phyloP scores from a whole-genome alignment of 1,140 invertebrate genomes.

The Sitophilus oryzae region DNA sequence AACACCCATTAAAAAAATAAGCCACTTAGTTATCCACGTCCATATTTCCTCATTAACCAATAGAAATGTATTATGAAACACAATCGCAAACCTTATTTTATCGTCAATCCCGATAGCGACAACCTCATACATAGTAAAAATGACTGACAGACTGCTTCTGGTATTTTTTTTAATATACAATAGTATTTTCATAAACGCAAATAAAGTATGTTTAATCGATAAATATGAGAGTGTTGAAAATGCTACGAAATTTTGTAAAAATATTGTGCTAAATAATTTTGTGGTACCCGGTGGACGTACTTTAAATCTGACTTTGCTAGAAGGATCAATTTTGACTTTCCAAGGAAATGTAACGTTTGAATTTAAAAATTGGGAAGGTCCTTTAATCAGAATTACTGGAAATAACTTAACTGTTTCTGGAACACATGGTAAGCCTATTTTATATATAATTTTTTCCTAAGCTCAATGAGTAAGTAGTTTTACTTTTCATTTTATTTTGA shows the following conservation, averaged over 20 bases:
- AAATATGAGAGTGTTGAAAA: conserved; percentile 4
- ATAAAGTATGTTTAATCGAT: neutral
- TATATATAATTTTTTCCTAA: no score
- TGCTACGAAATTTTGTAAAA: conserved; percentile 7
- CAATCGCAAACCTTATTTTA: no score
- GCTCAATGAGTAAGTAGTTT: no score
- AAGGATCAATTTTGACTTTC: conserved; percentile 16
- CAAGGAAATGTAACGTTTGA: conserved; percentile 14
- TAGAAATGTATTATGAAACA: no score
- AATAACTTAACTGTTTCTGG: conserved; percentile 8
- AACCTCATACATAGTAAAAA: no score
- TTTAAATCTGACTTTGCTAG: conserved; percentile 6
- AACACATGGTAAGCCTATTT: conserved; percentile 1
- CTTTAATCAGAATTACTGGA: conserved; percentile 18
- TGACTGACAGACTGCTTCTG: no score
- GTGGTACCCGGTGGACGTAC: conserved; percentile 17
- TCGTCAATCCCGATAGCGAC: no score
- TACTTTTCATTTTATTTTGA: no score
- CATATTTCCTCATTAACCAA: no score
- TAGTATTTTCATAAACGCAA: neutral
- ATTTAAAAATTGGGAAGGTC: conserved; percentile 18
- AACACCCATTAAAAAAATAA: no score
- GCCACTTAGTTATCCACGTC: no score
- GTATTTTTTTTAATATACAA: neutral
- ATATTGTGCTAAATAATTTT: conserved; percentile 16